phyloP scores from a whole-genome alignment of 2,113 vertebrate species.

The Abramis brama region DNA sequence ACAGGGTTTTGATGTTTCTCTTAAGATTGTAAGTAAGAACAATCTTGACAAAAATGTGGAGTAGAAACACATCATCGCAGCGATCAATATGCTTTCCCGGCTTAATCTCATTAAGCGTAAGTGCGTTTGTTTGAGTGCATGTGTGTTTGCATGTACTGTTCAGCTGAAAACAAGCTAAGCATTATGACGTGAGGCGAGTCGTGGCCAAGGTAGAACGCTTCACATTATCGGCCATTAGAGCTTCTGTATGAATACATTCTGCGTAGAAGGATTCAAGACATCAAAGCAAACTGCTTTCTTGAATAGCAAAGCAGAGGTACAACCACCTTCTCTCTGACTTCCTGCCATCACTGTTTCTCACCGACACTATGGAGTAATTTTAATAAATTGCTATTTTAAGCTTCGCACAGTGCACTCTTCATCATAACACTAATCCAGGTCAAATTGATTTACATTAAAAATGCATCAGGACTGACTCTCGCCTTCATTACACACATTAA shows the following conservation, averaged over 20 bases:
- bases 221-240: slow-evolving; percentile 9
- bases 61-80: not conserved
- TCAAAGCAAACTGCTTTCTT: slow-evolving; percentile 3
- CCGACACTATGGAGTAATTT: not conserved
- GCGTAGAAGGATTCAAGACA: not conserved
- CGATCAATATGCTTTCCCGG: not conserved
- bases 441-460: slow-evolving; percentile 43
- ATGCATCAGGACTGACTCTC: slow-evolving; percentile 20
- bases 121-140: slow-evolving; percentile 14
- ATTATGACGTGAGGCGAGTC: not conserved
- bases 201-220: slow-evolving; percentile 9
- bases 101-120: not conserved
- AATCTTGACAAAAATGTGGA: not conserved
- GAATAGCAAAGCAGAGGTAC: not conserved
- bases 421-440: slow-evolving; percentile 33
- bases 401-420: slow-evolving; percentile 3
- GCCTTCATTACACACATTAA: slow-evolving; percentile 24
- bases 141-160: not conserved
- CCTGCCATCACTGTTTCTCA: not conserved
- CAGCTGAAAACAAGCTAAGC: not conserved
- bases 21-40: not conserved
- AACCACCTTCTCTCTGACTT: not conserved
- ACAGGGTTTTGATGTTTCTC: not conserved
- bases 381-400: slow-evolving; percentile 26
- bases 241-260: slow-evolving; percentile 9